phyloP scores from a whole-genome alignment of 2,888 invertebrate genomes.

The Leptinotarsa haldemani region DNA sequence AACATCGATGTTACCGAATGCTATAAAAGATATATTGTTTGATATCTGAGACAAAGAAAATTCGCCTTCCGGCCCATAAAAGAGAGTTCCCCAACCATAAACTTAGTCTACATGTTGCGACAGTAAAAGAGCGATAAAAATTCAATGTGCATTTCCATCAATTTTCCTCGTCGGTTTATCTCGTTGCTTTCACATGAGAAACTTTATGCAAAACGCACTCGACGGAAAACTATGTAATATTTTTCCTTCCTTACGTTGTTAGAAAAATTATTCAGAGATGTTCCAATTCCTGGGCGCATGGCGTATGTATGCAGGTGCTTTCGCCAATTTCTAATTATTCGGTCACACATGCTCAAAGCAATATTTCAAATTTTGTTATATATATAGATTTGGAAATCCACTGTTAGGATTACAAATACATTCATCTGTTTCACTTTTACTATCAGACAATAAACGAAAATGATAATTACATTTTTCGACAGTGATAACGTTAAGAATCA shows the following conservation, averaged over 20 bases:
- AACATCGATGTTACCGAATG: constrained; percentile 42
- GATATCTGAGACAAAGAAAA: constrained; percentile 62
- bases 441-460: too few species aligned
- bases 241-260: constrained; percentile 47
- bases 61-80: constrained; percentile 61
- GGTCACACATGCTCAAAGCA: too few species aligned
- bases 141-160: constrained; percentile 66
- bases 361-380: too few species aligned
- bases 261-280: constrained; percentile 20
- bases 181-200: constrained; percentile 51
- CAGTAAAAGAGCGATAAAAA: constrained; percentile 67
- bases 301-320: not conserved
- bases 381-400: too few species aligned
- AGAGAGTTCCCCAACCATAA: constrained; percentile 62
- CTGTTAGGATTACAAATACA: too few species aligned
- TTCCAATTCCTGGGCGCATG: not conserved
- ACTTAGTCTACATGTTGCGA: constrained; percentile 66
- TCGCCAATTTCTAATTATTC: too few species aligned
- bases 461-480: too few species aligned
- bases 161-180: constrained; percentile 59
- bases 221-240: constrained; percentile 46
- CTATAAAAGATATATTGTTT: constrained; percentile 60
- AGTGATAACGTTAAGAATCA: too few species aligned
- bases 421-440: too few species aligned
- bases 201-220: constrained; percentile 53